Evolutionary conservation across 2,888 invertebrate species (phyloP), one percentile per base, ranked within the genome.

Genomic region (Synanthedon formicaeformis): DNA sequence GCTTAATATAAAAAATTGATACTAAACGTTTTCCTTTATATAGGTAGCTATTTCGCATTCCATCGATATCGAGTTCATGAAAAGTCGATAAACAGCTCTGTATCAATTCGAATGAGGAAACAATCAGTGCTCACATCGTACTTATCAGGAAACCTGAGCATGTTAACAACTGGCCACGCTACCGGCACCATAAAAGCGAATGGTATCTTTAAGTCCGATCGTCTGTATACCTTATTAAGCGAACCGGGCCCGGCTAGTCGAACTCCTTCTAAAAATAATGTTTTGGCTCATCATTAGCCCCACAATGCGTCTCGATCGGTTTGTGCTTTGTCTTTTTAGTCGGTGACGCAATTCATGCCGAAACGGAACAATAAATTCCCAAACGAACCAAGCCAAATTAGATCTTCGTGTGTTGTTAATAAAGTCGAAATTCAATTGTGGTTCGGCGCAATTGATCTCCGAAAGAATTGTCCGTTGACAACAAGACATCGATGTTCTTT

Each of bases 401-500:
- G 63, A 68, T 65, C 62, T 60, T 71, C 41, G 0, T 0, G 0
- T 1, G 0, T 41, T 63, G 10, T 11, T 1, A 5, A 48, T 55
- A 78, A 68, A 60, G 70, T 65, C 54, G 57, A 58, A 57, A 58
- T 65, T 71, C 41, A 45, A 48, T 55, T 63, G 54, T 40, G 50
- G 49, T 41, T 41, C 54, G 54, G 53, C 55, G 55, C 61, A 65
- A 73, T 79, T 77, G 80, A 77, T 77, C 77, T 77, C 75, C 71
- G 69, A 83, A 78, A 81, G 85, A 83, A 83, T 82, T 77, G 80
- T 73, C 64, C 81, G 85, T 85, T 86, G 86, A 86, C 86, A 86
- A 87, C 84, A 82, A 87, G 84, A 86, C 84, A 85, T 86, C 75
- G 81, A 75, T 74, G 77, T 80, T 78, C 82, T 86, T 86, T 86